Evolutionary conservation across 1,140 invertebrate species (phyloP), one percentile per base, ranked within the genome.

Genomic region (Eufriesea mexicana): DNA sequence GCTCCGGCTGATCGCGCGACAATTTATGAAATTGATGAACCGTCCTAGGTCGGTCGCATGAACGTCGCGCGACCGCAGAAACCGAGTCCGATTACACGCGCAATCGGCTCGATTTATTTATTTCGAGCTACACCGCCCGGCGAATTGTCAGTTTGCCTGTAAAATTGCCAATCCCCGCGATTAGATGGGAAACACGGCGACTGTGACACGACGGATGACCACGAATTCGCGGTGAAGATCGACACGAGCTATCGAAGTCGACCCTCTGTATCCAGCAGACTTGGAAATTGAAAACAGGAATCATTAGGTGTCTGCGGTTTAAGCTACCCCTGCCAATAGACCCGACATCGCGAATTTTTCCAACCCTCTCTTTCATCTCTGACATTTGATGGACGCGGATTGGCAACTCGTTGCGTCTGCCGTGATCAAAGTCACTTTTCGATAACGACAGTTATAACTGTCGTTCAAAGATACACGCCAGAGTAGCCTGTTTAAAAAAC

Each of bases 21-120:
- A 62, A 82, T 78, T 70, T 83, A 83, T 83, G 80, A 78, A 83
- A 83, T 83, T 83, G 66, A 83, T 83, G 75, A 83, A 83, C 80
- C 70, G 74, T 70, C 62, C 42, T 5, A 66, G 18, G 42, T 47
- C n/a, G 25, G n/a, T 23, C 8, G 62, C 54, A 78, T 28, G 42
- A 45, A 18, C n/a, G 35, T 47, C 71, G 42, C 18, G 6, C 5
- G 23, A 77, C 74, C 74, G 64, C 80, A 62, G 35, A 70, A 59
- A 83, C 80, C 74, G 55, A 68, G 54, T 20, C 51, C 45, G 74
- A 45, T 42, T 51, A 47, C 18, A 45, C 79, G 25, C 54, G 74
- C 64, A 70, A 78, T 83, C 80, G 51, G 54, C 64, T 49, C 74
- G 74, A 83, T 83, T 82, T 78, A 83, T 77, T 78, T 83, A 78